Conservation (phyloP, 2,888 invertebrate genomes). For the Auanema sp. region DNA sequence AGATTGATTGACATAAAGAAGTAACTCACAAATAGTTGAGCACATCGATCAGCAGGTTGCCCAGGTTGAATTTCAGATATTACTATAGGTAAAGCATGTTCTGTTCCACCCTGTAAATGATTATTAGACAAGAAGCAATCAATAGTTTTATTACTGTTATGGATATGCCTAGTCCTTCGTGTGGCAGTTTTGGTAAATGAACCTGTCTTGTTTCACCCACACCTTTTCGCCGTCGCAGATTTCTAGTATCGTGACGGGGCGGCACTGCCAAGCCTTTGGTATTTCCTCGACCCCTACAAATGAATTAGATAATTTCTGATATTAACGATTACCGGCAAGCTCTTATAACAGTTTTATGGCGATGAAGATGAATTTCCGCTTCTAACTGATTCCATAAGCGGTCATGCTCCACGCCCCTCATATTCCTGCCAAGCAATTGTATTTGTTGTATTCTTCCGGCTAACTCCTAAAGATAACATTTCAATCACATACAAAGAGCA, state of each 20-base stretch:
- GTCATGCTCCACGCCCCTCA: slow-evolving; percentile 79
- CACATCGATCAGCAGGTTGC: slow-evolving; percentile 78
- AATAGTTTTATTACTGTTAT: slow-evolving; percentile 72
- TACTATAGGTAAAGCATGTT: slow-evolving; percentile 80
- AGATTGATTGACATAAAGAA: neutral
- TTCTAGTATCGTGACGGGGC: slow-evolving; percentile 30
- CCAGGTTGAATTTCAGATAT: slow-evolving; percentile 80
- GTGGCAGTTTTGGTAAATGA: slow-evolving; percentile 75
- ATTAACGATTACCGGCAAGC: slow-evolving; percentile 67
- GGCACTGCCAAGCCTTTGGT: slow-evolving; percentile 47
- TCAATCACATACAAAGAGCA: too few relatives aligned
- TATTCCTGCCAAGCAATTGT: slow-evolving; percentile 79
- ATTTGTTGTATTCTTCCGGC: slow-evolving; percentile 76
- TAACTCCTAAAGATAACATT: slow-evolving; percentile 41
- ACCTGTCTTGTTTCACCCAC: slow-evolving; percentile 69
- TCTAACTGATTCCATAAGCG: slow-evolving; percentile 81
- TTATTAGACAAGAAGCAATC: neutral
- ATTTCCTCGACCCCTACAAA: slow-evolving; percentile 44
- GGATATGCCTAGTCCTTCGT: slow-evolving; percentile 81
- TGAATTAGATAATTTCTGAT: neutral
- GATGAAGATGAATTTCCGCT: slow-evolving; percentile 81
- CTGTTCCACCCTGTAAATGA: slow-evolving; percentile 76
- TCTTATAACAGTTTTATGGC: slow-evolving; percentile 78
- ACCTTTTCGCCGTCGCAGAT: slow-evolving; percentile 61
- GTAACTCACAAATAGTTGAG: slow-evolving; percentile 25